Conservation (phyloP, 2,888 invertebrate genomes). For the Cantharis rustica region DNA sequence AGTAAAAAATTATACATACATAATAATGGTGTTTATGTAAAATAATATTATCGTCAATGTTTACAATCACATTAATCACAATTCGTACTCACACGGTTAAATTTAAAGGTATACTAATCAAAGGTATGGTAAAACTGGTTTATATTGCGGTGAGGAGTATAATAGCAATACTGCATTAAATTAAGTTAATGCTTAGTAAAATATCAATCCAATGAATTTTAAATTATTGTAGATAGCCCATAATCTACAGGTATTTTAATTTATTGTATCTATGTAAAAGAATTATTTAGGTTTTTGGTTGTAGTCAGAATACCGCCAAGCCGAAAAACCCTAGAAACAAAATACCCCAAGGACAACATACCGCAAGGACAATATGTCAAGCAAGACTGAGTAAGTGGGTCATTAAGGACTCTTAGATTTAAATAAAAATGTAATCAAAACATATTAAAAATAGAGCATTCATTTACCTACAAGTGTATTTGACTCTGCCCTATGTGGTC, state of each 20-base stretch:
- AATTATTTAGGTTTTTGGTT: background rate
- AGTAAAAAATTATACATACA: background rate
- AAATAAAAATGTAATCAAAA: too few relatives aligned
- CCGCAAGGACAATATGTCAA: too few relatives aligned
- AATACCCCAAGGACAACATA: too few relatives aligned
- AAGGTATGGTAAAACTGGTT: conserved; percentile 13
- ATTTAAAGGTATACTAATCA: conserved; percentile 7
- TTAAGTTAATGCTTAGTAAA: conserved; percentile 3
- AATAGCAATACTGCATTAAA: conserved; percentile 2
- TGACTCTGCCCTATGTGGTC: too few relatives aligned
- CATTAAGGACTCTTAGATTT: too few relatives aligned
- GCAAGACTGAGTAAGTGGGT: too few relatives aligned
- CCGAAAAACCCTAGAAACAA: too few relatives aligned
- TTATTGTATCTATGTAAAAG: background rate
- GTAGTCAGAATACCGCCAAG: too few relatives aligned
- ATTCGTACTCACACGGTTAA: background rate
- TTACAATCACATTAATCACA: background rate
- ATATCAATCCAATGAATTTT: conserved; percentile 2
- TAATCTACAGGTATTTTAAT: background rate
- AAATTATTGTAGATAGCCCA: background rate
- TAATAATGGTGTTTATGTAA: background rate
- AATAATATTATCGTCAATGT: background rate
- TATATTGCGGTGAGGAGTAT: conserved; percentile 16
- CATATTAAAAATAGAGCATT: too few relatives aligned
- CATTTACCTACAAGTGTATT: too few relatives aligned